A percentile compares a stretch with the other conserved stretches of the same genome.
Conservation (phyloP, 1,140 invertebrate genomes). For the Amyelois transitella region DNA sequence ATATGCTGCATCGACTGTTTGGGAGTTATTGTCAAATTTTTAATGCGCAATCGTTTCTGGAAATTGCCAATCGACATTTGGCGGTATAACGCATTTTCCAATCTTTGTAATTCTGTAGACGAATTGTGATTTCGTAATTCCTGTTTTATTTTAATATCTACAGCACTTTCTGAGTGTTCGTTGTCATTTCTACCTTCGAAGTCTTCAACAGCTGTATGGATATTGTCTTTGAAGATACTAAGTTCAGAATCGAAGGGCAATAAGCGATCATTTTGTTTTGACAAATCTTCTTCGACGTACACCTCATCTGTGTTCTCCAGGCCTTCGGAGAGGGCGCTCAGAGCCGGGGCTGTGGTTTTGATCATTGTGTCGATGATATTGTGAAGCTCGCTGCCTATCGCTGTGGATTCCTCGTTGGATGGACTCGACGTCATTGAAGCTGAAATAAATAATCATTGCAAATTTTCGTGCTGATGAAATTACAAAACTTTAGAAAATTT, state of each 20-base stretch:
- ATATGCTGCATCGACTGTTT: constrained; percentile 42
- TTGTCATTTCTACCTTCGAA: constrained; percentile 5
- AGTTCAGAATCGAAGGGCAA: constrained; percentile 24
- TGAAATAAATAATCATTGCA: constrained; percentile 10
- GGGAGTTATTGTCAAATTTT: constrained; percentile 48
- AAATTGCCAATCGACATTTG: constrained; percentile 36
- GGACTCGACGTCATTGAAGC: constrained; percentile 33
- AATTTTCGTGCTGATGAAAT: background rate
- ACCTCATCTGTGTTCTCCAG: constrained; percentile 18
- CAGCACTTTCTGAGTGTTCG: background rate
- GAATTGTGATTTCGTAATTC: constrained; percentile 22
- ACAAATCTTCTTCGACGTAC: constrained; percentile 7
- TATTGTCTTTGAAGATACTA: constrained; percentile 41
- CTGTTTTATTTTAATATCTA: background rate
- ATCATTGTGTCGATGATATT: constrained; percentile 37
- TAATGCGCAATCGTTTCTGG: constrained; percentile 38
- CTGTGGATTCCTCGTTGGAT: constrained; percentile 28
- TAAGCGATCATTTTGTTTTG: constrained; percentile 22
- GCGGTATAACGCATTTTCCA: constrained; percentile 36
- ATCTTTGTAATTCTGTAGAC: constrained; percentile 26
- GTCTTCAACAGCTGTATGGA: constrained; percentile 35
- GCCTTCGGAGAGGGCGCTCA: constrained; percentile 22
- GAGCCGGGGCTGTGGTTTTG: constrained; percentile 12
- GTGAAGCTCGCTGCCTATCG: constrained; percentile 43
- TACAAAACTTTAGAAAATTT: background rate